Evolutionary conservation across 2,797 vertebrate genomes (phyloP), one percentile per base, ranked within the genome.

Genomic region (Coracias cyanogaster): DNA sequence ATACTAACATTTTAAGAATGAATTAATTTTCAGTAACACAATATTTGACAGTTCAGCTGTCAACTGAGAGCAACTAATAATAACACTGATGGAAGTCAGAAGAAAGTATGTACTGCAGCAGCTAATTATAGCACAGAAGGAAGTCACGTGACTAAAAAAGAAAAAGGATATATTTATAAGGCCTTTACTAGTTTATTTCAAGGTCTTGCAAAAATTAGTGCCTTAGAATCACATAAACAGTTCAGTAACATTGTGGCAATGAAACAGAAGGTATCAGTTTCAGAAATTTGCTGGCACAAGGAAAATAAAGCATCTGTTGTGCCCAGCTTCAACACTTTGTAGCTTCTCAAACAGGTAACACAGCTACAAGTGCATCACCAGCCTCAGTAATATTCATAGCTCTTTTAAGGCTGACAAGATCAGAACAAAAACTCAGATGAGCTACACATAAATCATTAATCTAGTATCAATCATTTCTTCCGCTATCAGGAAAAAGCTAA

Each of bases 301-400:
- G 64, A 95, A 96, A 96, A 94, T 57, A 79, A 96, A 97, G 71
- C 22, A 2, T 81, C 91, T 54, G 5, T 89, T 96, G 93, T 95
- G 91, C 95, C 90, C 43, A 94, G 60, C 54, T 82, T 88, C 94
- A 82, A 55, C 90, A 92, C 94, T 96, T 95, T 91, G 87, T 92
- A 95, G 87, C 84, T 96, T 96, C 94, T 96, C 62, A 91, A 93
- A 93, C 31, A 95, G 83, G 86, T 94, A 97, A 97, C 97, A 97
- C 97, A 97, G 90, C 39, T 77, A 9, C 62, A 93, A 94, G 73
- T 79, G 33, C 78, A 94, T 96, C 83, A 88, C 46, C 45, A 86
- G 48, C 33, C 54, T 80, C 95, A 85, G 86, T 95, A 97, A 97
- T 97, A 97, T 12, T 66, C 79, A 93, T 69, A 69, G 86, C 52